Base-by-base conservation (phyloP, 2,113 vertebrate species). In the Felis chaus region DNA sequence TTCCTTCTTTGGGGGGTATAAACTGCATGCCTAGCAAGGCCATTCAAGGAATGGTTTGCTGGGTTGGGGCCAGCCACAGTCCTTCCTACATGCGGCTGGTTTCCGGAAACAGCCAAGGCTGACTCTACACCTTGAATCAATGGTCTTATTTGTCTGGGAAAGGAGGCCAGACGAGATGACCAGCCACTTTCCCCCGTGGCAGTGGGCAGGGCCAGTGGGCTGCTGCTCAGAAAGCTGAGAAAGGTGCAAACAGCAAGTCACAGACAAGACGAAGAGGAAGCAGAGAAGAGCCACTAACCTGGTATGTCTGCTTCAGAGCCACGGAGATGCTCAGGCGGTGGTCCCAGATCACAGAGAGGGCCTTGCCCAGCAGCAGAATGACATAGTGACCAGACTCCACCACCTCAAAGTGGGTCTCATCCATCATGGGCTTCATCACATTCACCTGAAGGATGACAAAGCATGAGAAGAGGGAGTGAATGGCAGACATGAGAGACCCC, bases 321-420 rank as follows among this genome's bases (percentile, higher is more conserved):
- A 99, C 98, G 0, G 99, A 99, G 80, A 99, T 69, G 3, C 98
- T 98, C 95, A 99, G 99, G 96, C 98, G 99, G 50, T 85, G 99
- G 97, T 99, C 99, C 99, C 99, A 99, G 90, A 98, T 99, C 89
- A 99, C 97, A 5, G 98, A 99, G 73, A 99, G 99, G 50, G 98
- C 98, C 97, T 98, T 98, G 29, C 99, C 99, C 89, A 99, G 98
- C 74, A 99, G 98, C 95, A 99, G 86, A 2, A 99, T 99, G 96
- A 99, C 98, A 86, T 99, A 99, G 36, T 99, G 99, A 36, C 99
- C 99, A 1, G 99, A 99, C 18, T 97, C 99, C 33, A 99, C 41
- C 53, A 99, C 99, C 98, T 99, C 99, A 36, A 99, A 98, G 68
- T 99, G 97, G 2, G 95, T 98, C 73, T 98, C 99, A 31, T 98